Base-by-base conservation (phyloP, 2,888 invertebrate genomes). In the Phaedon cochleariae region DNA sequence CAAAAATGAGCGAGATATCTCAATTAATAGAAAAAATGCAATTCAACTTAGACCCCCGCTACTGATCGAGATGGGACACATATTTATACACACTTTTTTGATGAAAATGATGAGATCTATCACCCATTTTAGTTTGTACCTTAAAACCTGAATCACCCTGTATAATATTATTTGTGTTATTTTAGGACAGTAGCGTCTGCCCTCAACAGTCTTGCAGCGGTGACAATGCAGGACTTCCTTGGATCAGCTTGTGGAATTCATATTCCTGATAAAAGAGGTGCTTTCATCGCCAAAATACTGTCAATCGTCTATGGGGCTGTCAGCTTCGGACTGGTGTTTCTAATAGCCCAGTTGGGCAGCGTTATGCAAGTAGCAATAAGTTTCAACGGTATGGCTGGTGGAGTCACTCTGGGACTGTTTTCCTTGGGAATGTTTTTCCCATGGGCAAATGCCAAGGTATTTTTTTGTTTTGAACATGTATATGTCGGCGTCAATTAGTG, bases 151-250 rank as follows among this genome's bases (percentile, higher is more conserved):
- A 26, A 26, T 26, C 26, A 52, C 52, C 9, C 34, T 22, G 6
- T 29, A 17, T 15, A 9, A 7, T 46, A 48, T 17, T 59, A 6
- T 26, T 7, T 18, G 20, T 15, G 10, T 62, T 49, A 18, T 67
- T 82, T 85, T 83, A 97, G 97, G 75, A 97, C 97, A 5, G 95
- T 98, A 4, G 97, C 97, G 0, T 94, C 96, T n/a, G 97, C 97
- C 0, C 82, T 98, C 62, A 97, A 97, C 80, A 96, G 97, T 0
- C 84, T 98, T 68, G 92, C 97, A 0, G 97, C 97, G 1, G 93
- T 97, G 26, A 92, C 94, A 0, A 90, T 95, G 77, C 92, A 96
- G 83, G 98, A 98, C 83, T 87, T 97, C 62, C 86, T 96, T 0
- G 88, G 87, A 26, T 91, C 92, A 15, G 87, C 91, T 4, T 87